Evolutionary conservation across 2,797 vertebrate genomes (phyloP).

Genomic region (Selene dorsalis): DNA sequence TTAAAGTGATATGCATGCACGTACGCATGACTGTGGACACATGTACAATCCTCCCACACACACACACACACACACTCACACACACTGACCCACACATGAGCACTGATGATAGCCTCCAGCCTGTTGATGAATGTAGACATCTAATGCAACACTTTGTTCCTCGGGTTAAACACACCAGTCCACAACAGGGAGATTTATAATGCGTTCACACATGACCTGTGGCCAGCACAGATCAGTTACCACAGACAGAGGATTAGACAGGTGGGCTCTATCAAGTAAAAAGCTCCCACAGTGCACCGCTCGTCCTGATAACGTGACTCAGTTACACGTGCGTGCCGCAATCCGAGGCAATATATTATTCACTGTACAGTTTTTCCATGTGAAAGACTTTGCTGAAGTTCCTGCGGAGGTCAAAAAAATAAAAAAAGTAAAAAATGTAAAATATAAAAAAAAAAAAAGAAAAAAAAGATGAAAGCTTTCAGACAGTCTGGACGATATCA

Average conservation of each 20-base stretch:
- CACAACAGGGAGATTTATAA: constrained; percentile 62
- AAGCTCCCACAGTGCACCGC: constrained; percentile 46
- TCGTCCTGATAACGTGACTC: constrained; percentile 39
- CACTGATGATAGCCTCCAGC: constrained; percentile 50
- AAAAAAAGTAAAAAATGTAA: not conserved
- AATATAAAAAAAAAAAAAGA: not conserved
- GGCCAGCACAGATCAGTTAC: constrained; percentile 65
- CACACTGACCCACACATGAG: constrained; percentile 6
- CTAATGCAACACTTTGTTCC: constrained; percentile 53
- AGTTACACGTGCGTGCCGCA: constrained; percentile 24
- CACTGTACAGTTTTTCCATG: not conserved
- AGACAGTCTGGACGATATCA: not conserved
- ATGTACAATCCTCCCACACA: not conserved
- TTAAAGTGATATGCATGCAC: constrained; percentile 40
- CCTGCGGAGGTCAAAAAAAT: not conserved
- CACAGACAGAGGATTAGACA: constrained; percentile 67
- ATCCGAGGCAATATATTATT: constrained; percentile 2
- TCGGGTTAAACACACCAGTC: constrained; percentile 64
- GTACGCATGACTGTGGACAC: constrained; percentile 14
- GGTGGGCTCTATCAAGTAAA: constrained; percentile 70
- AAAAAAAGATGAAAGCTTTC: constrained; percentile 11
- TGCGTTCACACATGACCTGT: constrained; percentile 68
- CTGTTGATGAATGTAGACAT: constrained; percentile 64
- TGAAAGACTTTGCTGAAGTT: not conserved
- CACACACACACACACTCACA: constrained; percentile 10